phyloP scores from a whole-genome alignment of 2,888 invertebrate species.

The Chirona hameri region DNA sequence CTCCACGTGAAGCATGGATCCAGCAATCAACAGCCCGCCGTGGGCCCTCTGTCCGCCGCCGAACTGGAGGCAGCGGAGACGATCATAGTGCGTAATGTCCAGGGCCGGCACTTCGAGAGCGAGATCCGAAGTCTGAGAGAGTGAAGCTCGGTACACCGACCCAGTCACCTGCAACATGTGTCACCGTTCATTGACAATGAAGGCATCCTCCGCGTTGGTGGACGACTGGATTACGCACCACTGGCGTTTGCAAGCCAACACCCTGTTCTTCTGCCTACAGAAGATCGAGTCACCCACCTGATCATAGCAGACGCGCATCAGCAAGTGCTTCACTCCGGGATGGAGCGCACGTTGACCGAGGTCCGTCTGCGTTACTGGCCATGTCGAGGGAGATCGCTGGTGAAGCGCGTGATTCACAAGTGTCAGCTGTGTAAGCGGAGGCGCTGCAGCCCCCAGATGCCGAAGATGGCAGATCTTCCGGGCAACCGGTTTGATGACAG shows the following conservation, averaged over 20 bases:
- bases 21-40: not conserved
- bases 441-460: not conserved
- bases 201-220: not conserved
- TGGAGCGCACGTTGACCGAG: too few relatives aligned
- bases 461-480: too few relatives aligned
- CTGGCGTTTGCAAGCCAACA: too few relatives aligned
- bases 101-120: not conserved
- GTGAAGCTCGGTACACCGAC: too few relatives aligned
- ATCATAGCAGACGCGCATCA: not conserved
- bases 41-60: not conserved
- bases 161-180: not conserved
- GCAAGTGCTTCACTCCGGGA: too few relatives aligned
- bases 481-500: too few relatives aligned
- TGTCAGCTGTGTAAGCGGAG: not conserved
- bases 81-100: not conserved
- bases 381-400: not conserved
- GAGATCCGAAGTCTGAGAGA: not conserved
- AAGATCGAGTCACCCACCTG: not conserved
- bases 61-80: not conserved
- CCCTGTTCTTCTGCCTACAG: not conserved
- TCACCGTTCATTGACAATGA: not conserved
- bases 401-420: not conserved
- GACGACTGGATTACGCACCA: not conserved
- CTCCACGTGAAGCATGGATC: not conserved
- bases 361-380: too few relatives aligned